Base-by-base conservation (phyloP, 1,140 invertebrate genomes). In the Formica exsecta region DNA sequence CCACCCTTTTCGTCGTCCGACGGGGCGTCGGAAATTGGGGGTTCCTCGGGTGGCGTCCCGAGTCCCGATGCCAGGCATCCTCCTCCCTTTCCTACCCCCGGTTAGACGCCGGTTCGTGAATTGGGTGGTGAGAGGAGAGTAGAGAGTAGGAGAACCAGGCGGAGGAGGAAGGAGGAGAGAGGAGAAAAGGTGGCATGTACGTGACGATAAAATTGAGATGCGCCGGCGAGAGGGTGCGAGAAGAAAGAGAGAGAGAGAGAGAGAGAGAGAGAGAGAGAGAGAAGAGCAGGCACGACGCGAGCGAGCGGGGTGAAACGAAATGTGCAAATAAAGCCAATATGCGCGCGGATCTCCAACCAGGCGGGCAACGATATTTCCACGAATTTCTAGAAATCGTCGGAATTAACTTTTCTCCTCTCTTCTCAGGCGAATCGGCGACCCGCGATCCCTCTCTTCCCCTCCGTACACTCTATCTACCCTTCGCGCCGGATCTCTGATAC, bases 261-360 rank as follows among this genome's bases (percentile, higher is more conserved):
- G 36, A 54, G 1, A 2, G 38, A 32, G 41, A 65, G 86, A 68
- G 36, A n/a, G 64, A 22, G 36, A 54, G 1, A 2, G 38, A 32
- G 41, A 65, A 44, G 68, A 22, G 71, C 38, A 81, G 65, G 85
- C 88, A 89, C 51, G 25, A 29, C 25, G 25, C 25, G 25, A 29
- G 25, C 25, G 25, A 29, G 25, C 25, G 88, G 92, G 89, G 90
- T 92, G 90, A 94, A 94, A 93, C 91, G 93, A 94, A 93, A 94
- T 93, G 93, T 94, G 93, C 91, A 94, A 94, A 94, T 94, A 93
- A 94, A 93, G 93, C 93, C 93, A 94, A 94, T 94, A 93, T 94
- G 90, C 91, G 87, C 92, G 91, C 85, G 83, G 87, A 92, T 92
- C 91, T 92, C 90, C 92, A 92, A 90, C 88, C 77, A 92, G 76